phyloP scores from a whole-genome alignment of 2,888 invertebrate species.

The Molanna angustata region DNA sequence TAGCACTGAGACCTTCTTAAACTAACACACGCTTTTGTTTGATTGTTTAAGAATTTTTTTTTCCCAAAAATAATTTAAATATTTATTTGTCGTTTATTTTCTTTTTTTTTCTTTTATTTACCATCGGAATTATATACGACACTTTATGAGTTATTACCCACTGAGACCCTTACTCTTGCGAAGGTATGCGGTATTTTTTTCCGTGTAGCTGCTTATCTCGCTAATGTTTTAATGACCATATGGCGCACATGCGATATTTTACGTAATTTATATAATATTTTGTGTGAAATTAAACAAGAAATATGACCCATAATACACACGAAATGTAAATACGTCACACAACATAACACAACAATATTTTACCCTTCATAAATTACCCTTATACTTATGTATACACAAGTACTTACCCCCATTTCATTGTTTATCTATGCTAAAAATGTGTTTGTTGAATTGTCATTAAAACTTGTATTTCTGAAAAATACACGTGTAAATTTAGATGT shows the following conservation, averaged over 20 bases:
- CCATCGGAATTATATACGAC: neutral
- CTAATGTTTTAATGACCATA: neutral
- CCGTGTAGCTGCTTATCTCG: neutral
- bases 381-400: too few species aligned
- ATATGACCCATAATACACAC: neutral
- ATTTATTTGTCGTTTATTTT: neutral
- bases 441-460: too few species aligned
- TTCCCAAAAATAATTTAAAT: too few species aligned
- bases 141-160: neutral
- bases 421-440: too few species aligned
- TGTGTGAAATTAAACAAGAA: neutral
- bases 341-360: too few species aligned
- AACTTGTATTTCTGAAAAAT: too few species aligned
- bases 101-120: neutral
- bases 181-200: neutral
- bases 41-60: neutral
- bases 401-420: too few species aligned
- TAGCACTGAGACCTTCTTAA: too few species aligned
- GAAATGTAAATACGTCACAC: neutral
- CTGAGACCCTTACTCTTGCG: neutral
- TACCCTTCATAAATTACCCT: too few species aligned
- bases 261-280: neutral
- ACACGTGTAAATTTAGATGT: too few species aligned
- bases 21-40: too few species aligned
- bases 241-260: neutral